Conservation (phyloP, 2,113 vertebrate genomes). For the Pteronura brasiliensis region DNA sequence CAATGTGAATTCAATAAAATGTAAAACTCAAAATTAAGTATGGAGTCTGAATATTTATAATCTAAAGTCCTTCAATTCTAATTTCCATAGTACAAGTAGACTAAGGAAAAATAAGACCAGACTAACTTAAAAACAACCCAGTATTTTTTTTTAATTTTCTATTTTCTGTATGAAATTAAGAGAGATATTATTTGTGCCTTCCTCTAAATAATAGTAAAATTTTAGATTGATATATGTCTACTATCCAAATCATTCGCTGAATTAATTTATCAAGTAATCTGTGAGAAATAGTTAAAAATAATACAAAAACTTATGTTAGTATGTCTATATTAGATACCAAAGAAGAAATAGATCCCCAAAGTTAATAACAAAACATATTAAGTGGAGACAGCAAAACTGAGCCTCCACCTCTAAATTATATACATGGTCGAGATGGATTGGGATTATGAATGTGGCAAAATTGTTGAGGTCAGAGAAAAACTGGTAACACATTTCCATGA, state of each 20-base stretch:
- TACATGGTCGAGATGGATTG: background rate
- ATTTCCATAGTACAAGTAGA: background rate
- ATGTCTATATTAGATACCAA: background rate
- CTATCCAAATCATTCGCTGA: background rate
- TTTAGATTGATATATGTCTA: background rate
- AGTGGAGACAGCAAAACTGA: background rate
- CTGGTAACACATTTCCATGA: background rate
- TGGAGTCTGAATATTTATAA: background rate
- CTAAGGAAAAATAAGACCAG: background rate
- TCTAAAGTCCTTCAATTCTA: background rate
- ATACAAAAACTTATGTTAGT: background rate
- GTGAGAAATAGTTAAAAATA: background rate
- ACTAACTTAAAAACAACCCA: background rate
- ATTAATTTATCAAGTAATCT: background rate
- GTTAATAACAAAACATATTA: background rate
- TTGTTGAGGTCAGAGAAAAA: background rate
- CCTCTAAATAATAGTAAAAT: background rate
- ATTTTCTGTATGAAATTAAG: background rate
- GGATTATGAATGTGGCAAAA: background rate
- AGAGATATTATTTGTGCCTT: background rate
- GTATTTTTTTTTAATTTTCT: background rate
- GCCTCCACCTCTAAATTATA: background rate
- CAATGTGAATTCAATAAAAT: background rate
- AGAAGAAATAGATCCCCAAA: background rate
- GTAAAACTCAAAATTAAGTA: background rate